A percentile compares a stretch with the other conserved stretches of the same genome.
These are phyloP conservation scores for Nasonia vitripennis DNA, from an alignment of 1,140 invertebrate species.

Conservation along the genomic window DNA sequence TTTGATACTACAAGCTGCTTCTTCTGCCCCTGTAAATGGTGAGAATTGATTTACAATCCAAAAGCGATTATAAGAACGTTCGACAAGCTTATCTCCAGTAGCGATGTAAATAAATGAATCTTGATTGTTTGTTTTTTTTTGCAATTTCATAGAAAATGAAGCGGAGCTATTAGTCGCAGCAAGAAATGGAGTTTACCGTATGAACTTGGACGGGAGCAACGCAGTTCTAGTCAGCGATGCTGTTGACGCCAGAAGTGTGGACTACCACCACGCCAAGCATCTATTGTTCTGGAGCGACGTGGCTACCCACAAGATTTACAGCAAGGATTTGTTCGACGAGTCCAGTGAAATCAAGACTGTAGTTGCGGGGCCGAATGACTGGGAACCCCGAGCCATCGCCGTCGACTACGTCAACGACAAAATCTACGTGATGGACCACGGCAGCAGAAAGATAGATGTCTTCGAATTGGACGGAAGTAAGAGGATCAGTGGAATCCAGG, in stretches of 20 bases:
- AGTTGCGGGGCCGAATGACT: not conserved
- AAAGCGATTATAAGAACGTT: too few species aligned
- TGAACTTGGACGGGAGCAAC: not conserved
- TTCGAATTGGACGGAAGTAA: not conserved
- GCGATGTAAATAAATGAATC: too few species aligned
- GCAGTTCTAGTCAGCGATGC: not conserved
- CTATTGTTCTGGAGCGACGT: constrained; percentile 13
- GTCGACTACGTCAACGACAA: constrained; percentile 8
- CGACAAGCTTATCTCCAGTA: too few species aligned
- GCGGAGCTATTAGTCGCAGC: not conserved
- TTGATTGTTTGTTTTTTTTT: not conserved
- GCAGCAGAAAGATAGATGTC: not conserved
- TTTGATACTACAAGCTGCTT: too few species aligned
- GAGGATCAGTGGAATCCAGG: not conserved
- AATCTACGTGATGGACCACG: not conserved
- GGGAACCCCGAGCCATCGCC: constrained; percentile 6
- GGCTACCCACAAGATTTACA: constrained; percentile 38
- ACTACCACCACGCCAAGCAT: not conserved
- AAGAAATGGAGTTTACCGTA: not conserved
- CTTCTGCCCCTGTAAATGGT: too few species aligned
- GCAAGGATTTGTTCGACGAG: constrained; percentile 37
- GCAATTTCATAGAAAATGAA: not conserved
- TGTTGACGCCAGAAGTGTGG: not conserved
- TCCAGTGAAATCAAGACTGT: not conserved
- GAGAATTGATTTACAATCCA: too few species aligned